Base-by-base conservation (phyloP, 2,888 invertebrate genomes). In the Melanargia galathea region DNA sequence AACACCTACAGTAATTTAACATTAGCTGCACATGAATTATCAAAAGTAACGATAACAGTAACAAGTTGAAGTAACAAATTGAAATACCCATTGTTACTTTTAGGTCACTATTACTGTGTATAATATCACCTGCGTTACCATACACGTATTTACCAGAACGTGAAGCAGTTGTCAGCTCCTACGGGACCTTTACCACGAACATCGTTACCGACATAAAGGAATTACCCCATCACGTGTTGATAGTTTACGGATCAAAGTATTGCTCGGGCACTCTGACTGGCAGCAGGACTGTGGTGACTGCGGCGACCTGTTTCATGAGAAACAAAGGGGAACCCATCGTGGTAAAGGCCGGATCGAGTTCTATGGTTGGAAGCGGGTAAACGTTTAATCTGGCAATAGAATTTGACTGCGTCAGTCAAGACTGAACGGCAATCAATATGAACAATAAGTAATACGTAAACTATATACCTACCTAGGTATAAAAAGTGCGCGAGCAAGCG, bases 211-310 rank as follows among this genome's bases (percentile, higher is more conserved):
- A 63, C 0, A 68, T 77, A 7, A 45, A 26, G n/a, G 73, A 77
- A 0, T 55, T 79, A 0, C 88, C 87, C 0, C 77, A 81, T 63
- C 87, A 88, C 54, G 81, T 79, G 4, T 72, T 89, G 10, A 76
- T 90, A 11, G 82, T 82, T 13, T 85, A 84, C 59, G 73, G 70
- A 6, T 74, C 65, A 7, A 66, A 76, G 43, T 90, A 79, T 71
- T 90, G 90, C 65, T 89, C 90, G 1, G 90, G 89, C 0, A 73
- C 75, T 33, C 67, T 90, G 43, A 71, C 88, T 40, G 69, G 75
- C 26, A 88, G 87, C 65, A 78, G 73, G 57, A 75, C 82, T 3
- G 83, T 84, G 0, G 56, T 87, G 1, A 87, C 87, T 0, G 77
- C 78, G 0, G 90, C 90, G 1, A 84, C 83, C 63, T 89, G 90